Base-by-base conservation (phyloP, 2,113 vertebrate species). In the Orthonyx spaldingii region DNA sequence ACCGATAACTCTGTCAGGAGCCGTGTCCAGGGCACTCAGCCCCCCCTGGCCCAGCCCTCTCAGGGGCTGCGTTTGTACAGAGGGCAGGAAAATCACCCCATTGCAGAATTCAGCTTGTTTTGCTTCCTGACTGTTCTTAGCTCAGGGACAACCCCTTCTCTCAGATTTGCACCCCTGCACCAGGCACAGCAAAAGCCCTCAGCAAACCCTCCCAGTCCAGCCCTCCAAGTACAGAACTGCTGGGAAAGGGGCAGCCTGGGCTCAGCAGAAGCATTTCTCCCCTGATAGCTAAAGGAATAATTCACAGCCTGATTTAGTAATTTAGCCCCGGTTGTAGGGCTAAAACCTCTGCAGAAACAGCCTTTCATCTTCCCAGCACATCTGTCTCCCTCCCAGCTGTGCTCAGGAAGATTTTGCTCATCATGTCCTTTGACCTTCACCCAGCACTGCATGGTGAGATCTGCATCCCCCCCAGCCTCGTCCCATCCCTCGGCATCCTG, bases 1-100 rank as follows among this genome's bases (percentile, higher is more conserved):
- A 70, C 79, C 2, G 89, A 94, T 94, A 96, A 61, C 19, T n/a
- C 64, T 88, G 83, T 47, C 91, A 89, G 87, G 53, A 92, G 77
- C 77, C 11, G 0, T 3, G 74, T 30, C 75, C 78, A 16, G 50
- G 53, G 41, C 84, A 69, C 15, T 3, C 56, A 82, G 72, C 55
- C 41, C 61, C 61, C 46, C 23, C 33, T 37, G 6, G 1, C 57
- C 42, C 76, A 84, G 89, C 57, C 19, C 10, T 22, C 55, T 33
- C n/a, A 13, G 64, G 56, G 35, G 41, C 41, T 89, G 69, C 21
- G 30, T 63, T 93, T 79, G 65, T 56, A 84, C 74, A 87, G 41
- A 47, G 35, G 50, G 57, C 5, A 8, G 78, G 57, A 84, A 41
- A 75, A 86, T 30, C 79, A 80, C 33, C 22, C 85, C 68, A 24